Percentiles rank a stretch among this genome's conserved stretches.
These are phyloP conservation scores for Pampusana beccarii DNA, from an alignment of 2,113 vertebrate genomes.

Conservation along the genomic window DNA sequence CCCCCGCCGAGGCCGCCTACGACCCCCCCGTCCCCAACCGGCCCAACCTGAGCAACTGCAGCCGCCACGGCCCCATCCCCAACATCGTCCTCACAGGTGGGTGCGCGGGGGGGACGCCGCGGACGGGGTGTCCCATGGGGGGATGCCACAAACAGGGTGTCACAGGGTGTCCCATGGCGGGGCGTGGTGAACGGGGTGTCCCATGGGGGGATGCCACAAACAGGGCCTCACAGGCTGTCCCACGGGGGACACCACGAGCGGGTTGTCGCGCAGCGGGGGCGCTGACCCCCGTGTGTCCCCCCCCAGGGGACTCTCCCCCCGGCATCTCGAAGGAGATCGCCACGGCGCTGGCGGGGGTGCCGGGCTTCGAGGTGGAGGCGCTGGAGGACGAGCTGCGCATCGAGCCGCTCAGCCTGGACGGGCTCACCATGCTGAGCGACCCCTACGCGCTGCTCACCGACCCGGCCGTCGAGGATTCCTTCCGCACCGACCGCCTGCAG, in stretches of 20 bases:
- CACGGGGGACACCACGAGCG: no score
- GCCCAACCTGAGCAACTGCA: conserved; percentile 79
- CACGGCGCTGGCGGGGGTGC: conserved; percentile 85
- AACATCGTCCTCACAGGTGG: conserved; percentile 88
- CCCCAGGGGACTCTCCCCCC: conserved; percentile 80
- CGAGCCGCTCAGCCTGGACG: conserved; percentile 85
- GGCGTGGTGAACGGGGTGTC: no score
- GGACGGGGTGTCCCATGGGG: no score
- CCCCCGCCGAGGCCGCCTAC: conserved; percentile 23
- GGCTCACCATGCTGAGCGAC: conserved; percentile 85
- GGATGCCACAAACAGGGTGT: no score
- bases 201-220: no score
- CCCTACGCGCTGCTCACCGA: conserved; percentile 88
- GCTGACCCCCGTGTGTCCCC: neutral
- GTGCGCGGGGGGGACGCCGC: neutral
- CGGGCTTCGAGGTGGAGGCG: conserved; percentile 87
- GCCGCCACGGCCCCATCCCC: conserved; percentile 81
- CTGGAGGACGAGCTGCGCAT: conserved; percentile 85
- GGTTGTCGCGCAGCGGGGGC: no score
- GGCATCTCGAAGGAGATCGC: conserved; percentile 92
- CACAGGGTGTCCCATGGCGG: no score
- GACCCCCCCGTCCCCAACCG: conserved; percentile 79
- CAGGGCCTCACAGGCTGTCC: no score
- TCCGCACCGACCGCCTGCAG: conserved; percentile 89
- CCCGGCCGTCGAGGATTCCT: conserved; percentile 90